These are phyloP conservation scores for Hartigia nigra DNA, from an alignment of 2,888 invertebrate species.

Conservation along the genomic window DNA sequence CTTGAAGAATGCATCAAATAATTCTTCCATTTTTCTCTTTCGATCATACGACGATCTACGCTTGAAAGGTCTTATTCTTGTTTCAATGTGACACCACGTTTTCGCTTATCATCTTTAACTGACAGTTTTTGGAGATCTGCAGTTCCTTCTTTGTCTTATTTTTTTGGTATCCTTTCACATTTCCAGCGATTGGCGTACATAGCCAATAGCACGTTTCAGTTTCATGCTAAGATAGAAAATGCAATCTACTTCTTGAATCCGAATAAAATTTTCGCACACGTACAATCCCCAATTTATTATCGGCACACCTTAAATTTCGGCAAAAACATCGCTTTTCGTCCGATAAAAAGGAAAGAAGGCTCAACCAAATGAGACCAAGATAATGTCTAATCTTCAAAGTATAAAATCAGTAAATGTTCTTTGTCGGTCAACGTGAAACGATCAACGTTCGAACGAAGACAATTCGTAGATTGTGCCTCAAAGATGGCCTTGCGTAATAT, in stretches of 20 bases:
- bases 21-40: not conserved
- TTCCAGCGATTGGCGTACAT: not conserved
- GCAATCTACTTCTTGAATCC: not conserved
- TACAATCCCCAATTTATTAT: not conserved
- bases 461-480: not conserved
- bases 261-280: not conserved
- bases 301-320: not conserved
- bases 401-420: not conserved
- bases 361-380: not conserved
- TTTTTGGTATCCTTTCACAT: not conserved
- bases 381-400: not conserved
- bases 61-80: not conserved
- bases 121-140: not conserved
- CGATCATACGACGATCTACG: not conserved
- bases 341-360: not conserved
- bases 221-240: not conserved
- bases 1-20: not conserved
- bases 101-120: not conserved
- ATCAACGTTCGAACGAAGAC: not conserved
- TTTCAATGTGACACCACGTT: not conserved
- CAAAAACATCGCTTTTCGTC: not conserved
- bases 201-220: not conserved
- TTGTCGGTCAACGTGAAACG: not conserved
- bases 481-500: not conserved
- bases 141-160: not conserved